These are phyloP conservation scores for Scaptomyza caliginosa DNA, from an alignment of 2,888 invertebrate species.

Conservation along the genomic window DNA sequence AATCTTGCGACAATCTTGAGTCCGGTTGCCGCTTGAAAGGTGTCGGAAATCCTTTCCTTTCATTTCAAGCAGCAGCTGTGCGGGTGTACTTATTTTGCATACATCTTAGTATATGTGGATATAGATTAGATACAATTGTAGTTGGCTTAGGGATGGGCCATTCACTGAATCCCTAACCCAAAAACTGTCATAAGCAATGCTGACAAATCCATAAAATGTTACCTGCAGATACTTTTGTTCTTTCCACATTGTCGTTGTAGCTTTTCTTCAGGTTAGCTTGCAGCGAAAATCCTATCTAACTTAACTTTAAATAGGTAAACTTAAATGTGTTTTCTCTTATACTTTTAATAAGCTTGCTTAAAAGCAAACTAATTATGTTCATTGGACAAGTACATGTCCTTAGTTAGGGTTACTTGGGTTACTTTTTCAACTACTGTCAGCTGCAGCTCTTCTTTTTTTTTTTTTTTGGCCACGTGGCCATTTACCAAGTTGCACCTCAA, in stretches of 20 bases:
- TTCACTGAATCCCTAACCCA: constrained; percentile 10
- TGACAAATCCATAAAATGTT: not conserved
- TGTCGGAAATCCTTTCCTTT: constrained; percentile 51
- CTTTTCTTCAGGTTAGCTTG: too few species aligned
- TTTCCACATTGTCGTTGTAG: too few species aligned
- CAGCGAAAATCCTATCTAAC: not conserved
- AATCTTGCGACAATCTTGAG: constrained; percentile 53
- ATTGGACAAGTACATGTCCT: not conserved
- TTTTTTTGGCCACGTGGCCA: constrained; percentile 40
- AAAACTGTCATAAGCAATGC: constrained; percentile 28
- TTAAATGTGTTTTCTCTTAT: not conserved
- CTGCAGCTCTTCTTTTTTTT: too few species aligned
- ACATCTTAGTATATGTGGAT: constrained; percentile 1
- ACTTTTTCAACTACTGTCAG: constrained; percentile 23
- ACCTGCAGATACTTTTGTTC: not conserved
- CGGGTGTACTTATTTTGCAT: constrained; percentile 22
- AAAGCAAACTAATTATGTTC: not conserved
- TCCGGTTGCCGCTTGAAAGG: constrained; percentile 28
- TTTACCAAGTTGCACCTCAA: constrained; percentile 43
- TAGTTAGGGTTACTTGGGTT: not conserved
- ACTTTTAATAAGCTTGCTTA: not conserved
- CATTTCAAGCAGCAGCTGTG: constrained; percentile 35
- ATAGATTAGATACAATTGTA: constrained; percentile 21
- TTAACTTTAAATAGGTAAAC: too few species aligned
- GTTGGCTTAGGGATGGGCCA: constrained; percentile 15